Evolutionary conservation across 2,797 vertebrate genomes (phyloP).

Genomic region (Prunella strophiata): DNA sequence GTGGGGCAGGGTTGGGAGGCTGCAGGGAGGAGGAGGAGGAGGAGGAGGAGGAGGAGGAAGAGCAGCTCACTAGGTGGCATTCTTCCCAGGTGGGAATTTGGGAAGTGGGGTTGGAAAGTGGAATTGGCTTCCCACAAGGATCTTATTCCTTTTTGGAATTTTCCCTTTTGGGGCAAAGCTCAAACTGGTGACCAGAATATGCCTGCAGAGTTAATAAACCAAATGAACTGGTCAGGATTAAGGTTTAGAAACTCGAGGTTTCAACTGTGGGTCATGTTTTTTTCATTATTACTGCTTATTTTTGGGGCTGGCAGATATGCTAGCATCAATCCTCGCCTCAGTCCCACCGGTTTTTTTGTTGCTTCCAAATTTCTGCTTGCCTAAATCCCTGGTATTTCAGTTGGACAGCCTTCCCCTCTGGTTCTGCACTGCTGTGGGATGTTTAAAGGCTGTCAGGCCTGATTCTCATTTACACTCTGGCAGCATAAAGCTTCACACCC

Average conservation of each 20-base stretch:
- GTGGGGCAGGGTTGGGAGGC: neutral
- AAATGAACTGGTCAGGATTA: neutral
- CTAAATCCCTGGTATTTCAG: neutral
- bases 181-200: neutral
- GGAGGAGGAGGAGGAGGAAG: neutral
- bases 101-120: fast-evolving
- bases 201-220: neutral
- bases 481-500: neutral
- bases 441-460: slow-evolving; percentile 36
- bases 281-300: neutral
- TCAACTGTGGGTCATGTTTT: neutral
- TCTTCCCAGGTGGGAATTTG: neutral
- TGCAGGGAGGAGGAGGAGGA: neutral
- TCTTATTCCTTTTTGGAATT: too few relatives aligned
- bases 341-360: neutral
- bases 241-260: neutral
- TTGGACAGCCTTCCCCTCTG: neutral
- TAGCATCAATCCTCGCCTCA: neutral
- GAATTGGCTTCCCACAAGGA: neutral
- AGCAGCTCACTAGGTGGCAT: neutral
- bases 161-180: neutral
- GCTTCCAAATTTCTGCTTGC: slow-evolving; percentile 13
- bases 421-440: neutral
- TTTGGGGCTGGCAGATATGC: neutral
- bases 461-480: slow-evolving; percentile 31